Evolutionary conservation across 1,140 invertebrate genomes (phyloP).

Genomic region (Ctenoplectra terminalis): DNA sequence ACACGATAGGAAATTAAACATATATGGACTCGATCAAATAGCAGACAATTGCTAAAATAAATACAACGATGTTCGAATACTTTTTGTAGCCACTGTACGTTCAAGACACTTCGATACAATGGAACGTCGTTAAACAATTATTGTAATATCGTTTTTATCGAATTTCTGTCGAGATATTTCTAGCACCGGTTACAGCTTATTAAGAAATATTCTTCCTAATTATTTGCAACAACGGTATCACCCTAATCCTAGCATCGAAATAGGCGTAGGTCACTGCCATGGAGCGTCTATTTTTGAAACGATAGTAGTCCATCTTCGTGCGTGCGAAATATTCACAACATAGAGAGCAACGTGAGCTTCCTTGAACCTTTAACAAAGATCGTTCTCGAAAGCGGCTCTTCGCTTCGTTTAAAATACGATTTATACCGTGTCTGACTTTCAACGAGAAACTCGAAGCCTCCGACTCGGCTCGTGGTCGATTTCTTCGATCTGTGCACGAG

Average conservation of each 20-base stretch:
- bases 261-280: background rate
- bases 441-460: background rate
- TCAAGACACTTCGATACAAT: too few relatives aligned
- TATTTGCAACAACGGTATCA: background rate
- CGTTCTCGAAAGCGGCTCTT: slow-evolving; percentile 33
- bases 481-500: background rate
- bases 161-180: too few relatives aligned
- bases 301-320: background rate
- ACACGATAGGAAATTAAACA: too few relatives aligned
- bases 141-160: background rate
- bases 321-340: background rate
- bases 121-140: too few relatives aligned
- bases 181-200: too few relatives aligned
- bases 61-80: background rate
- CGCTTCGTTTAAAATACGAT: background rate
- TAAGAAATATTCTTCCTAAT: background rate
- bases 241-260: background rate
- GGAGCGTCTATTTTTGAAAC: slow-evolving; percentile 22
- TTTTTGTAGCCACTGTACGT: too few relatives aligned
- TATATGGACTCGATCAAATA: too few relatives aligned
- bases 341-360: background rate
- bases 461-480: background rate
- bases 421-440: background rate
- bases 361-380: background rate
- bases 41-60: too few relatives aligned